Base-by-base conservation (phyloP, 2,888 invertebrate genomes). In the Blastobasis lacticolella region DNA sequence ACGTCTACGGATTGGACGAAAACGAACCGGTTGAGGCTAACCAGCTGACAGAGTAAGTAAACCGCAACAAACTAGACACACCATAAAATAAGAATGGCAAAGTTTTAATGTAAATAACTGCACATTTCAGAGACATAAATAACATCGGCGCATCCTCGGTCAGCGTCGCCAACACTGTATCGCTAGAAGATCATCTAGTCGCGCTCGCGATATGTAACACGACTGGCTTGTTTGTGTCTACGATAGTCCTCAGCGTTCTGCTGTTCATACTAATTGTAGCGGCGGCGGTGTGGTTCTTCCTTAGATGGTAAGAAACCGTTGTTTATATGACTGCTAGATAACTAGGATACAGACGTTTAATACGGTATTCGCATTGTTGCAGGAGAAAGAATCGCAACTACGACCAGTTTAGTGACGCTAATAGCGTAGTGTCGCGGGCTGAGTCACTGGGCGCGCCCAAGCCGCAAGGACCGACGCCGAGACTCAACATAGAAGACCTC, bases 181-280 rank as follows among this genome's bases (percentile, higher is more conserved):
- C 86, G 38, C 62, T 88, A 41, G 73, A 81, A 79, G 82, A 86
- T 75, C 77, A 86, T 80, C 77, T 87, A 46, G 71, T 75, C 58
- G 68, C 71, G 69, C 75, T 74, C 66, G 62, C 69, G 48, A 58
- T 70, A 53, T 71, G 64, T 75, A 73, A 73, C 75, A 71, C 81
- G 63, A 73, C 64, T 38, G 82, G 75, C 64, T 74, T 87, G 67
- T 72, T 88, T 66, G 78, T 69, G 40, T 64, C 85, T 9, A 86
- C 86, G 49, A 85, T 88, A 66, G 67, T 78, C 54, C 78, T 87
- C 45, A 75, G 80, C 54, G 62, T 79, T 59, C 63, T 87, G 49
- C 73, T 86, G 50, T 77, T 85, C 65, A 68, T 81, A 64, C 55
- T 82, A 61, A 75, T 82, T 57, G 64, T 78, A 50, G 62, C 69